Conservation (phyloP, 2,888 invertebrate species). For the Eilema depressum region DNA sequence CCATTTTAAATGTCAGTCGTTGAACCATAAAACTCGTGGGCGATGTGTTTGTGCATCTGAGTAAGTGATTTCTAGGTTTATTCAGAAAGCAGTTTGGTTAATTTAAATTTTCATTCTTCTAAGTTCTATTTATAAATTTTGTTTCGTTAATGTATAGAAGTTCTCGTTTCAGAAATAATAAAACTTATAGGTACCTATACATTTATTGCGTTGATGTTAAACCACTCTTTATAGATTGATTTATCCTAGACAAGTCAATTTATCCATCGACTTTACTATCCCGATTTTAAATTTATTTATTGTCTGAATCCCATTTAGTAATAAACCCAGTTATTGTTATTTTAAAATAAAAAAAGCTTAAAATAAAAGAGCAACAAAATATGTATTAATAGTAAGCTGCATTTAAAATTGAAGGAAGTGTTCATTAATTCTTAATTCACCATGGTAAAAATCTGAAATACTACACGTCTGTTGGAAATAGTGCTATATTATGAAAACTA, state of each 20-base stretch:
- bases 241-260: too few species aligned
- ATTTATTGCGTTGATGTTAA: background rate
- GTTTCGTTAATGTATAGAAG: background rate
- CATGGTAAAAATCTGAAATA: background rate
- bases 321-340: too few species aligned
- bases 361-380: too few species aligned
- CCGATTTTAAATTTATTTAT: too few species aligned
- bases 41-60: constrained; percentile 23
- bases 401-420: too few species aligned
- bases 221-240: too few species aligned
- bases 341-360: too few species aligned
- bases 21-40: constrained; percentile 32
- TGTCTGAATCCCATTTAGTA: too few species aligned
- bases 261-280: too few species aligned
- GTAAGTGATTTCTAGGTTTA: background rate
- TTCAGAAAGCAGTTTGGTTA: background rate
- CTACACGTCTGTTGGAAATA: background rate
- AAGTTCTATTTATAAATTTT: background rate
- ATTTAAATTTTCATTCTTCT: background rate
- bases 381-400: too few species aligned
- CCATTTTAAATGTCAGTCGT: constrained; percentile 38
- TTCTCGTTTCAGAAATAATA: background rate
- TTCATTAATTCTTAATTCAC: too few species aligned
- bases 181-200: background rate
- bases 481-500: background rate